These are phyloP conservation scores for Dolichoris vasculosae DNA, from an alignment of 1,140 invertebrate genomes.

Conservation along the genomic window DNA sequence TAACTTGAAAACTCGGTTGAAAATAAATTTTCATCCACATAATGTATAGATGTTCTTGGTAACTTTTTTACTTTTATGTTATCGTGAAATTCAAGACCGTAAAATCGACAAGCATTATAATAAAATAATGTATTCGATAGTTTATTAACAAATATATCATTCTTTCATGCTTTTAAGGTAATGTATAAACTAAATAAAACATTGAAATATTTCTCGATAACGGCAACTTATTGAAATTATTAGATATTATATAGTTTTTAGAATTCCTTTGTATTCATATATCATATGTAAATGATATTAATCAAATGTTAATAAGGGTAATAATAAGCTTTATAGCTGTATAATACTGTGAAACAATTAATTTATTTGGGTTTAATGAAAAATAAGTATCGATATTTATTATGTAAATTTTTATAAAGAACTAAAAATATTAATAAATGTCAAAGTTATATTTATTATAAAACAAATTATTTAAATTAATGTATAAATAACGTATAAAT, in stretches of 20 bases:
- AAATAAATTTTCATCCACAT: not conserved
- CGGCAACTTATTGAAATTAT: not conserved
- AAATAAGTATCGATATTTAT: no score
- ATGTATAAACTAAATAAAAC: not conserved
- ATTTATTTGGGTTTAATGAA: not conserved
- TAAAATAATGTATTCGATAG: not conserved
- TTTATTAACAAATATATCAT: constrained; percentile 7
- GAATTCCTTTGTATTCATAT: not conserved
- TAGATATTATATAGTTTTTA: not conserved
- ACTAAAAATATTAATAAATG: not conserved
- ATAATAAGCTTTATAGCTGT: not conserved
- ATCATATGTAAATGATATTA: no score
- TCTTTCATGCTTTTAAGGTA: not conserved
- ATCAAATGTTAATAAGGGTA: no score
- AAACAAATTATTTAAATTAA: no score
- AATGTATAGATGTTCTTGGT: not conserved
- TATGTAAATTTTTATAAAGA: no score
- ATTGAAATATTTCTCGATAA: not conserved
- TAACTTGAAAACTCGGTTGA: not conserved
- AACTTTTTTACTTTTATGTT: not conserved
- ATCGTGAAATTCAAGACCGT: not conserved
- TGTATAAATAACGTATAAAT: not conserved
- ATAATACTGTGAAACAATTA: not conserved
- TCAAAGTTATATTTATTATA: no score
- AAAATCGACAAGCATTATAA: not conserved